A percentile compares a stretch with the other conserved stretches of the same genome.
These are phyloP conservation scores for Sebastes nivosus DNA, from an alignment of 2,797 vertebrate species.

Conservation along the genomic window DNA sequence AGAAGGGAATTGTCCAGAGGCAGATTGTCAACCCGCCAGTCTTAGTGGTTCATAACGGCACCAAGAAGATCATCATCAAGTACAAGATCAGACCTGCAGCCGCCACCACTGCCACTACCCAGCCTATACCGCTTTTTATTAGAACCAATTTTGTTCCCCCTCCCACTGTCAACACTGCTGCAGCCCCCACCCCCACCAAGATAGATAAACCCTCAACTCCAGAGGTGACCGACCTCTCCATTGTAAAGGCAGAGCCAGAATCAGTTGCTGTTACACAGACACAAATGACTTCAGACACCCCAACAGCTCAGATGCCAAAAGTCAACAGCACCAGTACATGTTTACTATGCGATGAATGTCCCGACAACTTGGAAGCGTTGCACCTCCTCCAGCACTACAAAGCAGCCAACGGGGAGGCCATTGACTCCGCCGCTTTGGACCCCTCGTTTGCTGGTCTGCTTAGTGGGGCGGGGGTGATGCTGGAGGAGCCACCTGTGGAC, in stretches of 20 bases:
- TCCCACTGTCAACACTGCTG: conserved; percentile 46
- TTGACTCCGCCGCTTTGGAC: conserved; percentile 78
- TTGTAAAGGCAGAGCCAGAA: conserved; percentile 87
- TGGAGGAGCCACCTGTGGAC: conserved; percentile 90
- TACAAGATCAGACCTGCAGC: conserved; percentile 89
- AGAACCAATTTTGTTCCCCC: conserved; percentile 47
- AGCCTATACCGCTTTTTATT: conserved; percentile 67
- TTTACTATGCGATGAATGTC: conserved; percentile 91
- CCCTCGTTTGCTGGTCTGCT: conserved; percentile 83
- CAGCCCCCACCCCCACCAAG: conserved; percentile 42
- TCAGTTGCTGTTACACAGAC: conserved; percentile 38
- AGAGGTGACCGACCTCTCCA: conserved; percentile 69
- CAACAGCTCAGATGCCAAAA: conserved; percentile 54
- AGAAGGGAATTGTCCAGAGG: conserved; percentile 82
- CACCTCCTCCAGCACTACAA: conserved; percentile 90
- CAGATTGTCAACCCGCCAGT: conserved; percentile 93
- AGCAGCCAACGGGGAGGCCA: conserved; percentile 78
- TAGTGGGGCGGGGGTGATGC: conserved; percentile 84
- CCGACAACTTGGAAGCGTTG: conserved; percentile 87
- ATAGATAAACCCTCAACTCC: conserved; percentile 80
- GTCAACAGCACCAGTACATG: conserved; percentile 83
- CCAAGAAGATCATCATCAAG: conserved; percentile 98
- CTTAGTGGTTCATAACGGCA: conserved; percentile 95
- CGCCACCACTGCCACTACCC: conserved; percentile 79
- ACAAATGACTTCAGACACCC: neutral